Conservation (phyloP, 2,113 vertebrate species). For the Tragelaphus scriptus region DNA sequence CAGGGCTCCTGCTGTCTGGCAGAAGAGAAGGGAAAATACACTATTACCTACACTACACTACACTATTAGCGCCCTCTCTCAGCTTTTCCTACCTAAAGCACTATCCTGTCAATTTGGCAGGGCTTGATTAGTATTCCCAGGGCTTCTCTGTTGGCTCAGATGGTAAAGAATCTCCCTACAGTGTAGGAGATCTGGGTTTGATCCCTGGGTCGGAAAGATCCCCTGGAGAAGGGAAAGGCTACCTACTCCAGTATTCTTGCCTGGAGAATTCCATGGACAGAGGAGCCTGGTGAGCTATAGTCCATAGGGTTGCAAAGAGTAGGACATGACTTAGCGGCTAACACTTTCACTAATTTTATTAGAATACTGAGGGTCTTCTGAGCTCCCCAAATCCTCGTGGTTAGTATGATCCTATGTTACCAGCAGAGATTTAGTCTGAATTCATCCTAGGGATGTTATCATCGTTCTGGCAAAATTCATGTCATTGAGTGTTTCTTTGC, state of each 20-base stretch:
- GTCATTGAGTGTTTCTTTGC: conserved; percentile 23
- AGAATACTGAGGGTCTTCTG: background rate
- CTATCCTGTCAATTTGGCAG: background rate
- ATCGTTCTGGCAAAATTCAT: conserved; percentile 32
- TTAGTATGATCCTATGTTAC: background rate
- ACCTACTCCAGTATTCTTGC: background rate
- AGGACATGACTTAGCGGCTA: background rate
- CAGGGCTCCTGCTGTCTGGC: background rate
- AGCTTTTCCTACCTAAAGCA: background rate
- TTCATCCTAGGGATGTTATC: background rate
- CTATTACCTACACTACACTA: background rate
- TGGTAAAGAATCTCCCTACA: background rate
- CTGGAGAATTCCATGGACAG: background rate
- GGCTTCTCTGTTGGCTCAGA: background rate
- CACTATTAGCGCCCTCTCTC: background rate
- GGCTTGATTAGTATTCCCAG: background rate
- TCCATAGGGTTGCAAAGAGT: background rate
- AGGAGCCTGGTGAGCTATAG: background rate
- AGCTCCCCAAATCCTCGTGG: background rate
- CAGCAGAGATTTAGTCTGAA: background rate
- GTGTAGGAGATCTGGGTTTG: background rate
- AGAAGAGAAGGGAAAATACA: background rate
- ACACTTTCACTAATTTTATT: background rate
- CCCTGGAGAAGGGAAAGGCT: background rate
- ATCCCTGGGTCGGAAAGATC: background rate